Conservation (phyloP, 2,888 invertebrate species). For the Augiades crinisus region DNA sequence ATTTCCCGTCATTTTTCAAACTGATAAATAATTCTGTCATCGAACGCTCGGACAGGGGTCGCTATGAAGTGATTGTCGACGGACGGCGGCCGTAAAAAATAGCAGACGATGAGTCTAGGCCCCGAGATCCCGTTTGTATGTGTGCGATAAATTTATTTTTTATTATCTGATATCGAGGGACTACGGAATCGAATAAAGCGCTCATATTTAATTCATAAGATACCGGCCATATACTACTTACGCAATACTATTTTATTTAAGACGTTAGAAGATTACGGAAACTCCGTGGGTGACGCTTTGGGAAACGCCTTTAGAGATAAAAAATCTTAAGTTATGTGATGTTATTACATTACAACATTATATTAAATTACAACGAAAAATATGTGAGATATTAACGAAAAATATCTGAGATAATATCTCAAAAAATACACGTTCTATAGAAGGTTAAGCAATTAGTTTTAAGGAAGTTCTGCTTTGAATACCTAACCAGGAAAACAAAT, state of each 20-base stretch:
- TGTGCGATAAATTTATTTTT: constrained; percentile 81
- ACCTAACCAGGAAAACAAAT: too few relatives aligned
- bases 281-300: constrained; percentile 25
- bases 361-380: too few relatives aligned
- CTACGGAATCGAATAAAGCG: constrained; percentile 81
- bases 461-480: too few relatives aligned
- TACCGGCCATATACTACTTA: constrained; percentile 77
- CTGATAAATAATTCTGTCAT: constrained; percentile 83
- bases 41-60: constrained; percentile 80
- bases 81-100: constrained; percentile 77
- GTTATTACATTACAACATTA: not conserved
- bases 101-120: constrained; percentile 69
- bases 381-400: too few relatives aligned
- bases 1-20: constrained; percentile 83
- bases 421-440: too few relatives aligned
- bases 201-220: constrained; percentile 82
- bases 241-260: constrained; percentile 78
- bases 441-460: too few relatives aligned
- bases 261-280: constrained; percentile 71
- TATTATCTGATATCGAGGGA: constrained; percentile 82
- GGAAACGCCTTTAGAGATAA: constrained; percentile 4
- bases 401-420: too few relatives aligned
- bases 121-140: constrained; percentile 51
- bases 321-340: constrained; percentile 43
- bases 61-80: constrained; percentile 80